Evolutionary conservation across 2,113 vertebrate species (phyloP), one percentile per base, ranked within the genome.

Genomic region (Sinocyclocheilus anophthalmus): DNA sequence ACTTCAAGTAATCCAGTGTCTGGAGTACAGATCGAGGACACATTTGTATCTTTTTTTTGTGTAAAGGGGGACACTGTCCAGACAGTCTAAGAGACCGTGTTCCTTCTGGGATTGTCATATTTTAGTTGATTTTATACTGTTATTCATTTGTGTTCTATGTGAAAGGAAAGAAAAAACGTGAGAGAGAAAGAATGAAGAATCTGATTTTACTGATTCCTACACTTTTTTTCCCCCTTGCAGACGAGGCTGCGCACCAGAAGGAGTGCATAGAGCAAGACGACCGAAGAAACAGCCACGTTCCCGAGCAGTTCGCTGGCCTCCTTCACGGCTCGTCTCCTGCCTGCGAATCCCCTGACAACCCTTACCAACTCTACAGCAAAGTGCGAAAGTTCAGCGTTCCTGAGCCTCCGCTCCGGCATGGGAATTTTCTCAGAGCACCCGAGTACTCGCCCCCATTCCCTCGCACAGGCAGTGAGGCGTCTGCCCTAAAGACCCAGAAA

Each of bases 321-420:
- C 97, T 99, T 61, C 98, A 99, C 89, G 98, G 98, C 69, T 99
- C 97, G 0, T 99, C 98, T 55, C 98, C 98, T 39, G 96, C 96
- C 0, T 99, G 96, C 88, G 97, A 99, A 90, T 96, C 95, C 22
- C 98, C 97, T 0, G 96, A 98, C 76, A 98, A 97, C 30, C 97
- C 97, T 11, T 96, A 96, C 88, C 97, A 98, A 86, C 95, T 99
- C 9, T 98, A 99, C 90, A 91, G 92, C 89, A 96, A 96, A 93
- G 87, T 90, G 78, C 93, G 87, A 30, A 94, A 93, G 78, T 90
- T 92, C 72, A 72, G 91, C 53, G 79, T 91, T 2, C 78, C 91
- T 13, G 93, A 95, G 10, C 88, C 90, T 48, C 78, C 76, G 11
- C 81, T 85, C 24, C 73, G 76, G 76, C 92, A 93, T 82, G 91